A percentile compares a stretch with the other conserved stretches of the same genome.
phyloP scores from a whole-genome alignment of 2,113 vertebrate genomes.

The Platysteira castanea region DNA sequence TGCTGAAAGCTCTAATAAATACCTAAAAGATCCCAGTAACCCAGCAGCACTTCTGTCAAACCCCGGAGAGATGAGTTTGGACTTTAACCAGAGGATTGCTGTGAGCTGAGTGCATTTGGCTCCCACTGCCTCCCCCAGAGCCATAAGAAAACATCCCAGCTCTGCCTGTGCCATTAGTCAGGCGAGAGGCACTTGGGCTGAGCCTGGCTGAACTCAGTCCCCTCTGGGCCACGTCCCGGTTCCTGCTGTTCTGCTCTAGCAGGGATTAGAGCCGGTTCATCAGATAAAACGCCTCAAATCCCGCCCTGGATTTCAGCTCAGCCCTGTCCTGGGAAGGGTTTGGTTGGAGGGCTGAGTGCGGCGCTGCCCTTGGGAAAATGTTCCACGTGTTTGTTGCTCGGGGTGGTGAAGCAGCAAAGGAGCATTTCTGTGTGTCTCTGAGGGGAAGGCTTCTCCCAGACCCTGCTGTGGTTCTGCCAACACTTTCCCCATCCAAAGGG shows the following conservation, averaged over 20 bases:
- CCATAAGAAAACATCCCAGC: not conserved
- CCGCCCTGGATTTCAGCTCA: not conserved
- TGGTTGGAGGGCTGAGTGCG: not conserved
- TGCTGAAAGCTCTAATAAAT: not conserved
- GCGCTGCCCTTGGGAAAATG: not conserved
- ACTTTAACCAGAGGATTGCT: not conserved
- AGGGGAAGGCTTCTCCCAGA: not conserved
- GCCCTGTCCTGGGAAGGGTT: not conserved
- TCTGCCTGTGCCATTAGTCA: conserved; percentile 13
- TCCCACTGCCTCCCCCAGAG: not conserved
- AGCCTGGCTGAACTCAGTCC: conserved; percentile 31
- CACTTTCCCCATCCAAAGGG: too few relatives aligned
- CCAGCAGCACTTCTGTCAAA: not conserved
- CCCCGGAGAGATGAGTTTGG: not conserved
- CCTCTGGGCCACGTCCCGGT: not conserved
- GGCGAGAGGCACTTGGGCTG: not conserved
- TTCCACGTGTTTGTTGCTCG: not conserved
- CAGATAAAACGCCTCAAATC: conserved; percentile 15
- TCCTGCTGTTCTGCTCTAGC: not conserved
- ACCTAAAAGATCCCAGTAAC: not conserved
- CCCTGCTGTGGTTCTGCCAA: not conserved
- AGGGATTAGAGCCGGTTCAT: not conserved
- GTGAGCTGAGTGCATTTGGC: not conserved
- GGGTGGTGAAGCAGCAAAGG: not conserved
- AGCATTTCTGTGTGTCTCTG: not conserved